phyloP scores from a whole-genome alignment of 2,113 vertebrate genomes.

The Marmota flaviventris region DNA sequence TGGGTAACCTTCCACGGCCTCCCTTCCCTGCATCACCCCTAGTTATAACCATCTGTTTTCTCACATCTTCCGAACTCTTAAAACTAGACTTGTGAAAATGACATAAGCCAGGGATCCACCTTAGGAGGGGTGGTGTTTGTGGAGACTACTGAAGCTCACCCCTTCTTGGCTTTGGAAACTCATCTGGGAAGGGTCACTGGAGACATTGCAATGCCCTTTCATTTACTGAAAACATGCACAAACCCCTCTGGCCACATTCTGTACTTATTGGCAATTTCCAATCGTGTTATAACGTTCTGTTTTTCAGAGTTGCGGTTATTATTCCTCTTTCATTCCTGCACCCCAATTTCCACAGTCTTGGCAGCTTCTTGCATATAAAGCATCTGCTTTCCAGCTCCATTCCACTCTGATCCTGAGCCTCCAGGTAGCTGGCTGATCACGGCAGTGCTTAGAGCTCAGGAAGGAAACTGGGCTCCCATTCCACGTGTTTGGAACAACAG shows the following conservation, averaged over 20 bases:
- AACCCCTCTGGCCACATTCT: background rate
- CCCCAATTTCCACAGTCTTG: background rate
- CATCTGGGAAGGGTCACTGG: background rate
- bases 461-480: background rate
- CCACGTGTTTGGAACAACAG: background rate
- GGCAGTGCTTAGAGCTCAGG: too few species aligned
- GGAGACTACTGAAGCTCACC: too few species aligned
- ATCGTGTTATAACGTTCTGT: background rate
- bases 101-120: background rate
- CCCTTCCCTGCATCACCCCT: background rate
- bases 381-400: background rate
- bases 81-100: background rate
- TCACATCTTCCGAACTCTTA: background rate
- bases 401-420: background rate
- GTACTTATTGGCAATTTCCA: background rate
- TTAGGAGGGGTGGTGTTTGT: background rate
- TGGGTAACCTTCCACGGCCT: background rate
- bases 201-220: background rate
- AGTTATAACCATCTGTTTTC: slow-evolving; percentile 17
- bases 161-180: background rate
- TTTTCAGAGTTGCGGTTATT: too few species aligned
- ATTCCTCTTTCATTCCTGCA: background rate
- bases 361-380: background rate
- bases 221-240: too few species aligned
- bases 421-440: rapidly evolving